Base-by-base conservation (phyloP, 2,888 invertebrate genomes). In the Tenthredo scrophulariae region DNA sequence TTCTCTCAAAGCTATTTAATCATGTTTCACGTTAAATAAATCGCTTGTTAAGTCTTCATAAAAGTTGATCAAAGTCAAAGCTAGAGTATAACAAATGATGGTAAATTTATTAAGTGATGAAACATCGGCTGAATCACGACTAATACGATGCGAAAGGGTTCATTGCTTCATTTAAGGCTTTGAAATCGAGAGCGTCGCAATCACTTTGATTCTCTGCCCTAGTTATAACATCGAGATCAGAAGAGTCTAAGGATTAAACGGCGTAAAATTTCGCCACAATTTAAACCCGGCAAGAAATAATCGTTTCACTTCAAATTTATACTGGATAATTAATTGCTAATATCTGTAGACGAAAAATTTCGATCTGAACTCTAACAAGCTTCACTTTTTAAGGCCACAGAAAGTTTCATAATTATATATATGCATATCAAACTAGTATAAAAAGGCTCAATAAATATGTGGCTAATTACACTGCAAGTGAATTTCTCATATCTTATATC, bases 201-300 rank as follows among this genome's bases (percentile, higher is more conserved):
- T 80, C 80, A 80, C 40, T 80, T 62, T 15, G 26, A 80, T 40
- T 40, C 29, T 62, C 10, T 80, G 80, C 62, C 40, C 80, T 37
- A 80, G 62, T 80, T 54, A 54, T n/a, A 26, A 26, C 5, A 62
- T 18, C 29, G 62, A 37, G 22, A 26, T 80, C 29, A 22, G 58
- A 40, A 80, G 22, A 33, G 15, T 40, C 2, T 7, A 54, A 46
- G n/a, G 18, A 77, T 26, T 18, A 7, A 33, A 50, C 6, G n/a
- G 29, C 26, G 13, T 46, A 18, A 50, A 54, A 77, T 77, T 54
- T 50, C 50, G 18, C 33, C 15, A n/a, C 26, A 22, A 18, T 67
- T 33, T 33, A 33, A 18, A 33, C 15, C 13, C 18, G 67, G 33
- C 5, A 4, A 62, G 4, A 29, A 62, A 62, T 62, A 62, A 26